phyloP scores from a whole-genome alignment of 2,113 vertebrate species.

The Poeciliopsis prolifica region DNA sequence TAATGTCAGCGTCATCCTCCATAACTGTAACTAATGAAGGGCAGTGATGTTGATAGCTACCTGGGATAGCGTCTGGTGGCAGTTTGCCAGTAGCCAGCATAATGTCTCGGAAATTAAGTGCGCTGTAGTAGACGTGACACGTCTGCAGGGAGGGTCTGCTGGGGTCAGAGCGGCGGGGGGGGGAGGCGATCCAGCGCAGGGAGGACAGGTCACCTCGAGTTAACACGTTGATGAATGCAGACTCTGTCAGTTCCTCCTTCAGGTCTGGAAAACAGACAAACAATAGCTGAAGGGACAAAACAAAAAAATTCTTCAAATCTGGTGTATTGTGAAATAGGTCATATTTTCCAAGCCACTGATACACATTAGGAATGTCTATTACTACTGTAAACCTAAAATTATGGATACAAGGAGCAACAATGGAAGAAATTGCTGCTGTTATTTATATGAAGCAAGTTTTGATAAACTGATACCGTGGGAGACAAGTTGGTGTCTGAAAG shows the following conservation, averaged over 20 bases:
- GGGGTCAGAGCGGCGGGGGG: constrained; percentile 77
- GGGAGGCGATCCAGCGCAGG: constrained; percentile 91
- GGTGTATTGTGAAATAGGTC: too few relatives aligned
- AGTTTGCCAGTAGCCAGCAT: constrained; percentile 98
- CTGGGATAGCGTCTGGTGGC: constrained; percentile 94
- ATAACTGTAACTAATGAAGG: too few relatives aligned
- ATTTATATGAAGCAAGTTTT: background rate
- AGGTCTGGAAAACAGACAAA: constrained; percentile 71
- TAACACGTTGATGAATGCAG: constrained; percentile 90
- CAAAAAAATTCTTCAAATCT: background rate
- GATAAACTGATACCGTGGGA: constrained; percentile 75
- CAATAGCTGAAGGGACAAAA: too few relatives aligned
- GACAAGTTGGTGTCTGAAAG: constrained; percentile 88
- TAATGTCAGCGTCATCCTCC: too few relatives aligned
- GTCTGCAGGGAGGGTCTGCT: constrained; percentile 70
- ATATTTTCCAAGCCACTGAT: too few relatives aligned
- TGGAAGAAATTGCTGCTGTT: too few relatives aligned
- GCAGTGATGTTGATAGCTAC: constrained; percentile 36
- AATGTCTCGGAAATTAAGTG: constrained; percentile 95
- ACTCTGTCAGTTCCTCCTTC: constrained; percentile 81
- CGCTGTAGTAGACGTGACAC: constrained; percentile 89
- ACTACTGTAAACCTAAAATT: too few relatives aligned
- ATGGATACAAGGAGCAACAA: too few relatives aligned
- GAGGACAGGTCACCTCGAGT: constrained; percentile 95
- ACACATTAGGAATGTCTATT: too few relatives aligned